Percentiles rank a stretch among this genome's conserved stretches.
Evolutionary conservation across 2,797 vertebrate genomes (phyloP).

Genomic region (Ptychobarbus kaznakovi): DNA sequence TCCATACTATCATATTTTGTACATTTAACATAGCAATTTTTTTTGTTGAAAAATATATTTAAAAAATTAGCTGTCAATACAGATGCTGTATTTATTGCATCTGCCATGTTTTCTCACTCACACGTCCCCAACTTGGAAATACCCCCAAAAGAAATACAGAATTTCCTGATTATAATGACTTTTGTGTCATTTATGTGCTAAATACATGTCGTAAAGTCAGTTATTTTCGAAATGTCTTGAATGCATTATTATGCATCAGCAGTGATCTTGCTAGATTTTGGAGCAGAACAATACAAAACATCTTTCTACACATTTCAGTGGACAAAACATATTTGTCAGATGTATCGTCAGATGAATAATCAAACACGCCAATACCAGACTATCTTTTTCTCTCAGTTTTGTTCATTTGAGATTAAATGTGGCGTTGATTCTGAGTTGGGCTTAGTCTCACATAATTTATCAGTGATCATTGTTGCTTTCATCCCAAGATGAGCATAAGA

Average conservation of each 20-base stretch:
- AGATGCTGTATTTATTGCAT: not conserved
- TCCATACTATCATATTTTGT: not conserved
- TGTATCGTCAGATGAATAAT: not conserved
- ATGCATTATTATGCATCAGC: not conserved
- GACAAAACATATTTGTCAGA: not conserved
- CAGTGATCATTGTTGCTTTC: not conserved
- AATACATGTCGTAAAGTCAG: not conserved
- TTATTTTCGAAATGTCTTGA: not conserved
- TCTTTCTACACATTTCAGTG: not conserved
- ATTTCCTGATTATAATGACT: not conserved
- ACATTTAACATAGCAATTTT: not conserved
- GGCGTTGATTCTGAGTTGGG: not conserved
- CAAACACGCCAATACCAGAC: not conserved
- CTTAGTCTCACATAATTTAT: not conserved
- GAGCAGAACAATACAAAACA: not conserved
- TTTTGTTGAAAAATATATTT: not conserved
- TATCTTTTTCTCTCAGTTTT: constrained; percentile 11
- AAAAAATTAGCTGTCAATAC: not conserved
- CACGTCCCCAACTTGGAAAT: not conserved
- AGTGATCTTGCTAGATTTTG: not conserved
- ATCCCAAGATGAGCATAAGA: not conserved
- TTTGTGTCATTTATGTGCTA: not conserved
- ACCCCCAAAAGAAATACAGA: not conserved
- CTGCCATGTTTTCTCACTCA: not conserved
- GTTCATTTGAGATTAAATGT: not conserved